Conservation (phyloP, 2,113 vertebrate genomes). For the Lepisosteus oculatus region DNA sequence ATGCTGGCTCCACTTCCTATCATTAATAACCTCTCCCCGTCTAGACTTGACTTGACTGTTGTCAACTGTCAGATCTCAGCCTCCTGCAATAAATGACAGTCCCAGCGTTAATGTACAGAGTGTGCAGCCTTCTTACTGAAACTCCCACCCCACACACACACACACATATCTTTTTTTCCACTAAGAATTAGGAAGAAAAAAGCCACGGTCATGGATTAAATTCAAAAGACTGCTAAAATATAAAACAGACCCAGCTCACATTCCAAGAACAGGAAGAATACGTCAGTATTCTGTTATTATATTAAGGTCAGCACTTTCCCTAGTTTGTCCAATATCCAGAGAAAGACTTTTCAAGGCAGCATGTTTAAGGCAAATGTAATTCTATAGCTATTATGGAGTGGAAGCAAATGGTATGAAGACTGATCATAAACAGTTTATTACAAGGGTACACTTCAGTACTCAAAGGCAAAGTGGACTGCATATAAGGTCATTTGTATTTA, state of each 20-base stretch:
- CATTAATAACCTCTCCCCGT: no score
- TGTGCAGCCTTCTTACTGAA: no score
- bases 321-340: slow-evolving; percentile 20
- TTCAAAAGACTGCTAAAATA: slow-evolving; percentile 51
- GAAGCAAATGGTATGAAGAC: slow-evolving; percentile 18
- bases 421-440: slow-evolving; percentile 2
- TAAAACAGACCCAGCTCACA: slow-evolving; percentile 34
- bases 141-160: no score
- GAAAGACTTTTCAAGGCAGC: slow-evolving; percentile 8
- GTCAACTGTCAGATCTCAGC: no score
- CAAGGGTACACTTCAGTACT: not conserved
- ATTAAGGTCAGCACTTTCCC: slow-evolving; percentile 31
- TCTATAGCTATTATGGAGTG: slow-evolving; percentile 1
- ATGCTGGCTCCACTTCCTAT: no score
- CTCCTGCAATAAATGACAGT: no score
- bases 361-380: slow-evolving; percentile 29
- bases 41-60: no score
- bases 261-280: slow-evolving; percentile 43
- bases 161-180: not conserved
- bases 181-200: not conserved
- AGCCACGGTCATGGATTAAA: slow-evolving; percentile 29
- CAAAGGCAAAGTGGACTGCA: not conserved
- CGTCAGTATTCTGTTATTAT: slow-evolving; percentile 29
- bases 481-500: not conserved
- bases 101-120: no score